Conservation (phyloP, 2,113 vertebrate species). For the Gopherus flavomarginatus region DNA sequence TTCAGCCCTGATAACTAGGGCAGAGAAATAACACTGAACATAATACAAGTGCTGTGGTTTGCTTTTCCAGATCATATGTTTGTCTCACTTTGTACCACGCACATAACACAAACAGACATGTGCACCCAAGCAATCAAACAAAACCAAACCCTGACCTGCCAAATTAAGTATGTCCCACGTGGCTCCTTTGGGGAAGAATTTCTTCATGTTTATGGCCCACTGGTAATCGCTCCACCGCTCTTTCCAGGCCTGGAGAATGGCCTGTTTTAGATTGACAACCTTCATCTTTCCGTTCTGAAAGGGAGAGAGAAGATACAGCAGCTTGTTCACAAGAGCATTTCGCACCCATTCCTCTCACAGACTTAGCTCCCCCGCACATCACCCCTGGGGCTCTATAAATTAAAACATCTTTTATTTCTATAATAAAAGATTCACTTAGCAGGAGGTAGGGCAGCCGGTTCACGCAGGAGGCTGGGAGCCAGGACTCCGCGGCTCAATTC, state of each 20-base stretch:
- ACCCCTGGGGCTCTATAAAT: not conserved
- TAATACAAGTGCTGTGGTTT: not conserved
- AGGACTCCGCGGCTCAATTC: not conserved
- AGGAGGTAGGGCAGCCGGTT: not conserved
- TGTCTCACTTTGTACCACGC: not conserved
- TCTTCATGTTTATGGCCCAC: slow-evolving; percentile 98
- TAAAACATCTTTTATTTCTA: not conserved
- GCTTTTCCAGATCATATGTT: not conserved
- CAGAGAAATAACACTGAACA: not conserved
- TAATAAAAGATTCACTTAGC: not conserved
- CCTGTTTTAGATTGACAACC: slow-evolving; percentile 96
- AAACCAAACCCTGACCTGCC: slow-evolving; percentile 83
- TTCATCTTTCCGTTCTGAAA: slow-evolving; percentile 82
- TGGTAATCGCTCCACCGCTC: slow-evolving; percentile 97
- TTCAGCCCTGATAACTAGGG: not conserved
- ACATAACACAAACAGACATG: not conserved
- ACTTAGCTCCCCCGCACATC: not conserved
- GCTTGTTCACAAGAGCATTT: not conserved
- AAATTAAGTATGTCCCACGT: slow-evolving; percentile 97
- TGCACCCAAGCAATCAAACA: not conserved
- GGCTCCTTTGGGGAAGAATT: slow-evolving; percentile 94
- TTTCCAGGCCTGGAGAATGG: slow-evolving; percentile 97
- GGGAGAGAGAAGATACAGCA: not conserved
- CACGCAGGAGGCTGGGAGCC: not conserved
- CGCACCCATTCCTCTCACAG: not conserved